phyloP scores from a whole-genome alignment of 2,113 vertebrate species.

The Corythaeola cristata region DNA sequence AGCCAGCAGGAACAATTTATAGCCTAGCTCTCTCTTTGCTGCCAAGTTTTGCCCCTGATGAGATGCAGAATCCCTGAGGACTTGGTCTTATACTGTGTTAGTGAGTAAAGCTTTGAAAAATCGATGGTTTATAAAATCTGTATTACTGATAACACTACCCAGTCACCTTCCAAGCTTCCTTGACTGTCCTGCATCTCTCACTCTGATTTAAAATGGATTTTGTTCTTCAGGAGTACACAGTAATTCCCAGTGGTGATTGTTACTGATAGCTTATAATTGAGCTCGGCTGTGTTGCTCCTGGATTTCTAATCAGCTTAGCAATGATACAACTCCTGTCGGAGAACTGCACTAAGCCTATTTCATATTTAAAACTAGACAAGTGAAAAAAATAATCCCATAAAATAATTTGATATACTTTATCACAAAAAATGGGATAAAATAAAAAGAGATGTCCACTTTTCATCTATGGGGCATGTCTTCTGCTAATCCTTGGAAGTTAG shows the following conservation, averaged over 20 bases:
- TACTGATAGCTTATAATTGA: constrained; percentile 21
- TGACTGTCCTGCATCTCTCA: background rate
- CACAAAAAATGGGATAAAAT: background rate
- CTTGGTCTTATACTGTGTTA: background rate
- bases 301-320: constrained; percentile 50
- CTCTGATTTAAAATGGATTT: constrained; percentile 46
- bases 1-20: background rate
- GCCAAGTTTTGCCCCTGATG: background rate
- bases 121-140: constrained; percentile 3
- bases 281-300: constrained; percentile 22
- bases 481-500: background rate
- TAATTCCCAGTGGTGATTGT: constrained; percentile 50
- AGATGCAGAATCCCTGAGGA: background rate
- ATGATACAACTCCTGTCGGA: constrained; percentile 1
- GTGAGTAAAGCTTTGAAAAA: constrained; percentile 26
- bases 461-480: background rate
- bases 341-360: background rate
- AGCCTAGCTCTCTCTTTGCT: background rate
- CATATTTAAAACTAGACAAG: background rate
- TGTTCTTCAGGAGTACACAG: constrained; percentile 20
- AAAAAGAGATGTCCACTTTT: background rate
- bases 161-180: constrained; percentile 25
- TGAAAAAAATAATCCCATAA: background rate
- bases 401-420: background rate
- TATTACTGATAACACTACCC: constrained; percentile 23